A percentile compares a stretch with the other conserved stretches of the same genome.
Evolutionary conservation across 2,888 invertebrate species (phyloP).

Genomic region (Serripes groenlandicus): DNA sequence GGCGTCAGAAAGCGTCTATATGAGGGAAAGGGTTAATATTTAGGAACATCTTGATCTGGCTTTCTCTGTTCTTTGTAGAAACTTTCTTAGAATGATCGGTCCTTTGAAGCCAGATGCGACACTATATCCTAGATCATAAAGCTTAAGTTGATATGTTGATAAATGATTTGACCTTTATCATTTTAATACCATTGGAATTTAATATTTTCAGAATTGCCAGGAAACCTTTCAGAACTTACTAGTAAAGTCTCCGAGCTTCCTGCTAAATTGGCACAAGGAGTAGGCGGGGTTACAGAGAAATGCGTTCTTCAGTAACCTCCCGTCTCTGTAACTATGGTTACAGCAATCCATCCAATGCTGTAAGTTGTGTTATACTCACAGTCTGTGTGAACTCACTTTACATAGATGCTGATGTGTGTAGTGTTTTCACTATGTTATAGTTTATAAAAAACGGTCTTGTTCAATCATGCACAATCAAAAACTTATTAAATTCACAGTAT

Average conservation of each 20-base stretch:
- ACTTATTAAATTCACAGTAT: background rate
- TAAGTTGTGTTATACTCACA: slow-evolving; percentile 46
- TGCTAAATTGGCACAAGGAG: slow-evolving; percentile 82
- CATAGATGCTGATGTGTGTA: slow-evolving; percentile 17
- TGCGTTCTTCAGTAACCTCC: slow-evolving; percentile 82
- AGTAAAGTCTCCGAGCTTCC: slow-evolving; percentile 85
- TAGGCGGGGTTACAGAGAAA: slow-evolving; percentile 85
- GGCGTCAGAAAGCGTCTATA: too few relatives aligned
- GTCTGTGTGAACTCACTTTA: slow-evolving; percentile 22
- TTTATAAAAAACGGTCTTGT: slow-evolving; percentile 9
- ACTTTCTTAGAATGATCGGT: too few relatives aligned
- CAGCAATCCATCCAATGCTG: slow-evolving; percentile 56
- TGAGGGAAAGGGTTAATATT: too few relatives aligned
- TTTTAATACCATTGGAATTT: slow-evolving; percentile 2
- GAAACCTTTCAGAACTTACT: slow-evolving; percentile 79
- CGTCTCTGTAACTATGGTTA: slow-evolving; percentile 36
- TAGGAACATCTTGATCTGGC: too few relatives aligned
- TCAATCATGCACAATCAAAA: slow-evolving; percentile 11
- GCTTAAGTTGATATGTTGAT: too few relatives aligned
- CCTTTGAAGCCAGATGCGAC: too few relatives aligned
- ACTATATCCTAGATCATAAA: too few relatives aligned
- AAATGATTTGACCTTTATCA: too few relatives aligned
- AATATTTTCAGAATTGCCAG: slow-evolving; percentile 64
- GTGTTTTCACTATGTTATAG: slow-evolving; percentile 10
- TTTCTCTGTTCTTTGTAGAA: too few relatives aligned